These are phyloP conservation scores for Antidorcas marsupialis DNA, from an alignment of 2,113 vertebrate genomes.

Conservation along the genomic window DNA sequence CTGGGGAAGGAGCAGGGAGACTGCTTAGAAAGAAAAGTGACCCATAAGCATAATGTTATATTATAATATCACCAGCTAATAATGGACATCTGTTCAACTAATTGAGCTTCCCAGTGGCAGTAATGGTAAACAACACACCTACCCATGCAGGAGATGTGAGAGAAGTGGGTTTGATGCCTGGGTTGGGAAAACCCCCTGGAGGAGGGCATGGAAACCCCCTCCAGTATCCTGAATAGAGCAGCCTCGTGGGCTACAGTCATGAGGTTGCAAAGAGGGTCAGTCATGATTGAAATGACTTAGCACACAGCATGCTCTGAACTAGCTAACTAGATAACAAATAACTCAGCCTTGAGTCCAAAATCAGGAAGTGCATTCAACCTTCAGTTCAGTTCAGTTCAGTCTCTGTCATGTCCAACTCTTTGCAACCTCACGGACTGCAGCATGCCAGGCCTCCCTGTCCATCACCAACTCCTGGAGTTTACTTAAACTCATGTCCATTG, in stretches of 20 bases:
- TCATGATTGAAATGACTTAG: background rate
- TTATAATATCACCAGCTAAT: background rate
- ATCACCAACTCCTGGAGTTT: background rate
- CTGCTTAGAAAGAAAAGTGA: background rate
- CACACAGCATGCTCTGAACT: background rate
- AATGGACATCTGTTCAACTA: background rate
- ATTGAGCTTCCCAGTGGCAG: background rate
- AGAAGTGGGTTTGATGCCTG: background rate
- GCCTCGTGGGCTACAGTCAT: background rate
- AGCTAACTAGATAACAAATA: background rate
- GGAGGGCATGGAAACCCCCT: background rate
- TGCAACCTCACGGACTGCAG: background rate
- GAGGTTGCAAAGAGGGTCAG: background rate
- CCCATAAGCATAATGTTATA: background rate
- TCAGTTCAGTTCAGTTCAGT: background rate
- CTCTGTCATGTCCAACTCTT: fast-evolving
- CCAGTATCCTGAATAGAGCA: background rate
- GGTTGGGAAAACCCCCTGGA: background rate
- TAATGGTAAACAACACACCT: background rate
- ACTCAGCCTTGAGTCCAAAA: fast-evolving
- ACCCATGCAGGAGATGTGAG: background rate
- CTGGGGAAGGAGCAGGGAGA: background rate
- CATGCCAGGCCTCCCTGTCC: background rate
- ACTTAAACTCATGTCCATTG: too few relatives aligned
- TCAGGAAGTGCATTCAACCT: background rate